Evolutionary conservation across 1,140 invertebrate species (phyloP), one percentile per base, ranked within the genome.

Genomic region (Drosophila virilis): DNA sequence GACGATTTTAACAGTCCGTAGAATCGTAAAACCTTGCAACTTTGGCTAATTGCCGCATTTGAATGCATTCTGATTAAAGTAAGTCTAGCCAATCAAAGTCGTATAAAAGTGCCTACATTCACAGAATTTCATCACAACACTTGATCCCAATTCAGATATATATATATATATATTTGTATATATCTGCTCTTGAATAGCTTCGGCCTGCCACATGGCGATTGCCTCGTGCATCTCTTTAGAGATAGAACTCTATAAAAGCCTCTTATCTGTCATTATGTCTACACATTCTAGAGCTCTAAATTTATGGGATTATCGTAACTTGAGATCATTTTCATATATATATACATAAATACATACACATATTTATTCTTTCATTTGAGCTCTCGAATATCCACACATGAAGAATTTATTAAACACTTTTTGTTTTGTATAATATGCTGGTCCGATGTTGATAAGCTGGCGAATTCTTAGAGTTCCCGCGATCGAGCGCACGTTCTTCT

Each of bases 201-300:
- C 28, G 13, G 40, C 12, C 8, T 38, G 57, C 52, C 69, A 72
- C 28, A 22, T 67, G 69, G 62, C 69, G 38, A 72, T 72, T 72
- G 52, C 52, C 52, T 71, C 55, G 51, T 40, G 9, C n/a, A 12
- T 48, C 17, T 50, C 4, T 8, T 22, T 3, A 1, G 5, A 43
- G 43, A 9, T 54, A 45, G n/a, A 22, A 8, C 38, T 65, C 61
- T 43, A 51, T 58, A 51, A 65, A 66, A 58, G 64, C 64, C 32
- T 35, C 64, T 68, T 68, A 68, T 73, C 70, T 73, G 40, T 15
- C 55, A 59, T 60, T 67, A 67, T 12, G 62, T 72, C 45, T 12
- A 50, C 28, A 48, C 4, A 22, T 43, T 43, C 52, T 50, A 71
- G 38, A 48, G 13, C 3, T 17, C 45, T 15, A 15, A 6, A 13